Base-by-base conservation (phyloP, 2,888 invertebrate genomes). In the Cyclophora punctaria region DNA sequence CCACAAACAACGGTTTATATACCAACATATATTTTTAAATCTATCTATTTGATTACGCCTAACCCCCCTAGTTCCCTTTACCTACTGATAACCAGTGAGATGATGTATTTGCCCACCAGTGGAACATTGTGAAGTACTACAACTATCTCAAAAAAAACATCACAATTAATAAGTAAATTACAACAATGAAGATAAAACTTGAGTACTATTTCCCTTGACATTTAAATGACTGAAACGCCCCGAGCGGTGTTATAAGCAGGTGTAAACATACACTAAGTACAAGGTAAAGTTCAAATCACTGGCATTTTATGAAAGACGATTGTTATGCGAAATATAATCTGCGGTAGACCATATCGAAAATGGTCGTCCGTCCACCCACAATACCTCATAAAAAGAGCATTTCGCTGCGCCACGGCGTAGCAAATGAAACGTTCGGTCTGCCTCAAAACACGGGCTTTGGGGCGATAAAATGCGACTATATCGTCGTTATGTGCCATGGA, bases 381-480 rank as follows among this genome's bases (percentile, higher is more conserved):
- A 63, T 62, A 49, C 51, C 53, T 56, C 56, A 66, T 71, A 68
- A 70, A 71, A 66, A 55, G 46, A 56, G 53, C 58, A 62, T 70
- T 69, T 67, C 52, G 53, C 56, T 49, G 45, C 55, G 56, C 55
- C 52, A 55, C 46, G 52, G 56, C 55, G 58, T 20, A 20, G 20
- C 1, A 37, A 37, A 37, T 37, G 37, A 37, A 37, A 2, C 37
- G 37, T 5, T 37, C 5, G 4, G 37, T 37, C 4, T 37, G 37
- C 37, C 37, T 5, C 37, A 37, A 37, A 37, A 4, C 37, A 37
- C 37, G 4, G 5, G 37, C 37, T 37, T 37, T 37, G 5, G 2
- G 37, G 2, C 5, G 4, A 37, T 37, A 37, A 37, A 37, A 5
- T 37, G 4, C 5, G 37, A 37, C 37, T 37, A 5, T 37, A 37